Evolutionary conservation across 2,888 invertebrate species (phyloP).

Genomic region (Protodeltote pygarga): DNA sequence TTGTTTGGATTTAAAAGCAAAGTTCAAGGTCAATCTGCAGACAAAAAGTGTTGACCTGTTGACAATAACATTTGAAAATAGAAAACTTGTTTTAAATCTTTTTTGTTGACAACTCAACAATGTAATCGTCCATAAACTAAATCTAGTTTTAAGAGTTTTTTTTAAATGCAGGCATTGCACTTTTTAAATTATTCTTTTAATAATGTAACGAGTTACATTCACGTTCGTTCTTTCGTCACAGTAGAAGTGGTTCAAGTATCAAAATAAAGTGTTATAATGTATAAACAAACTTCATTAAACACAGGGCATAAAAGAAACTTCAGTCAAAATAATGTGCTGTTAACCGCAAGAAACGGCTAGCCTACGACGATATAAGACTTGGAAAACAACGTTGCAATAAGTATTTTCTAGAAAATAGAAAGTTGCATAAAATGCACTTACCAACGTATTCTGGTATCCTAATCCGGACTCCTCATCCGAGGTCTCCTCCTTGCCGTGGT

Average conservation of each 20-base stretch:
- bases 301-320: conserved; percentile 27
- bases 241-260: conserved; percentile 11
- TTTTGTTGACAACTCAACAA: no score
- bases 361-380: conserved; percentile 27
- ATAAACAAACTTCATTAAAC: conserved; percentile 27
- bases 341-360: conserved; percentile 8
- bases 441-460: conserved; percentile 91
- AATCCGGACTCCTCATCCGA: conserved; percentile 89
- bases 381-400: conserved; percentile 34
- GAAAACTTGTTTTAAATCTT: no score
- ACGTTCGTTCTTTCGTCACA: no score
- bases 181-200: no score
- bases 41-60: no score
- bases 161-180: no score
- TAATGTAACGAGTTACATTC: no score
- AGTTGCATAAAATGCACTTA: conserved; percentile 77
- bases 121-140: no score
- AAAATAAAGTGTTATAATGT: conserved; percentile 32
- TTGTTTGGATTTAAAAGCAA: no score
- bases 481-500: conserved; percentile 74
- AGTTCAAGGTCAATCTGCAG: no score
- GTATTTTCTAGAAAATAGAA: conserved; percentile 71
- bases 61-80: no score
- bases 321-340: conserved; percentile 11
- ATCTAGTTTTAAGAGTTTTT: no score